phyloP scores from a whole-genome alignment of 1,140 invertebrate species.

The Pachyrhynchus sulphureomaculatus region DNA sequence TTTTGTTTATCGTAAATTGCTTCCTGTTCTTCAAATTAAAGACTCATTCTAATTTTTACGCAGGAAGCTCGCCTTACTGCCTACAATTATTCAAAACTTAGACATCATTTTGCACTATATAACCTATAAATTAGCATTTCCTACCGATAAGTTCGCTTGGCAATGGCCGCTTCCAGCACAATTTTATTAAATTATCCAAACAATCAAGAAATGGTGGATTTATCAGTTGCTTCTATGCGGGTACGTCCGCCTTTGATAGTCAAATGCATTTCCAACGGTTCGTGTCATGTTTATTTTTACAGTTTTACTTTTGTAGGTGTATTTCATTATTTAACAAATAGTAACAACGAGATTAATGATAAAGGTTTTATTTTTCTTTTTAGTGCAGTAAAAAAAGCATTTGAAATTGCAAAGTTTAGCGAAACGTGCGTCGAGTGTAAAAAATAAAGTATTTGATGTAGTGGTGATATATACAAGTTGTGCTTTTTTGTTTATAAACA shows the following conservation, averaged over 20 bases:
- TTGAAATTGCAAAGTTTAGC: no score
- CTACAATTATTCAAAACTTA: constrained; percentile 19
- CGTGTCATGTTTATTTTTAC: no score
- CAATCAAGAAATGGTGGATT: constrained; percentile 11
- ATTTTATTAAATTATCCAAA: constrained; percentile 27
- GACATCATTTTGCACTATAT: constrained; percentile 25
- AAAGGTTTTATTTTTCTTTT: no score
- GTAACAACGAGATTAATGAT: no score
- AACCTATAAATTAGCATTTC: constrained; percentile 24
- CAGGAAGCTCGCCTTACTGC: constrained; percentile 11
- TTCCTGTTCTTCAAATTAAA: constrained; percentile 12
- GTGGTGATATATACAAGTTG: no score
- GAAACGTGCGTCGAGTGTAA: no score
- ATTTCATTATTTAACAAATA: no score
- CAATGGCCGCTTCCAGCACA: constrained; percentile 21
- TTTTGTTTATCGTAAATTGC: constrained; percentile 19
- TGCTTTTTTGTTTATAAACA: no score
- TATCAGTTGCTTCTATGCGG: constrained; percentile 19
- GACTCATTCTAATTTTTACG: background rate
- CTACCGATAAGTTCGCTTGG: constrained; percentile 17
- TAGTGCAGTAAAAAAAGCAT: no score
- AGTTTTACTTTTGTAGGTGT: no score
- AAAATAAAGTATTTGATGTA: no score
- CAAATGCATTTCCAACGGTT: constrained; percentile 1
- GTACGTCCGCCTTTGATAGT: constrained; percentile 16